Evolutionary conservation across 1,140 invertebrate species (phyloP).

Genomic region (Bathynomus jamesi): DNA sequence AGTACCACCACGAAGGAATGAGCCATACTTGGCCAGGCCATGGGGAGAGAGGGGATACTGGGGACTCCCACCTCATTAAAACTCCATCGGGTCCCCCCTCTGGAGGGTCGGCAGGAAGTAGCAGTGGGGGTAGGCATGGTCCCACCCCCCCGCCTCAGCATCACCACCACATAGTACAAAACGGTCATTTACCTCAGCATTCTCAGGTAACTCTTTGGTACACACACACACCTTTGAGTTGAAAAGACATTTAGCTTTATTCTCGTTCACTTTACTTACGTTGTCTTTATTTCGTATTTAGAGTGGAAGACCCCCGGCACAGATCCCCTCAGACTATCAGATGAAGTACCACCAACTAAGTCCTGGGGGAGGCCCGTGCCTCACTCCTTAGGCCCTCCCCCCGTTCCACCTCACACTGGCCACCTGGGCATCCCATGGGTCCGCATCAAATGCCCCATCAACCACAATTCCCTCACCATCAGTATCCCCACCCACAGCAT

Average conservation of each 20-base stretch:
- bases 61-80: not conserved
- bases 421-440: constrained; percentile 3
- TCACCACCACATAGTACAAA: constrained; percentile 13
- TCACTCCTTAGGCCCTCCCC: not conserved
- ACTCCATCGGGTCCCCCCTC: constrained; percentile 28
- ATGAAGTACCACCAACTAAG: not conserved
- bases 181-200: constrained; percentile 17
- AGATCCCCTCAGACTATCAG: constrained; percentile 2
- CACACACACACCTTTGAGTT: too few relatives aligned
- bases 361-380: not conserved
- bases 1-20: not conserved
- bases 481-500: not conserved
- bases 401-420: not conserved
- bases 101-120: constrained; percentile 19
- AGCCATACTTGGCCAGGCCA: not conserved
- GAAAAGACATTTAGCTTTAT: too few relatives aligned
- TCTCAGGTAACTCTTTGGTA: too few relatives aligned
- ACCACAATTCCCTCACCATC: constrained; percentile 5
- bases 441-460: constrained; percentile 10
- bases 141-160: constrained; percentile 16
- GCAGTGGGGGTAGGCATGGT: constrained; percentile 20
- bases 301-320: constrained; percentile 18
- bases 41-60: constrained; percentile 11
- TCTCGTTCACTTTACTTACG: too few relatives aligned
- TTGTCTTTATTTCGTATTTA: too few relatives aligned